Percentiles rank a stretch among this genome's conserved stretches.
These are phyloP conservation scores for Drosophila teissieri DNA, from an alignment of 1,140 invertebrate species.

Conservation along the genomic window DNA sequence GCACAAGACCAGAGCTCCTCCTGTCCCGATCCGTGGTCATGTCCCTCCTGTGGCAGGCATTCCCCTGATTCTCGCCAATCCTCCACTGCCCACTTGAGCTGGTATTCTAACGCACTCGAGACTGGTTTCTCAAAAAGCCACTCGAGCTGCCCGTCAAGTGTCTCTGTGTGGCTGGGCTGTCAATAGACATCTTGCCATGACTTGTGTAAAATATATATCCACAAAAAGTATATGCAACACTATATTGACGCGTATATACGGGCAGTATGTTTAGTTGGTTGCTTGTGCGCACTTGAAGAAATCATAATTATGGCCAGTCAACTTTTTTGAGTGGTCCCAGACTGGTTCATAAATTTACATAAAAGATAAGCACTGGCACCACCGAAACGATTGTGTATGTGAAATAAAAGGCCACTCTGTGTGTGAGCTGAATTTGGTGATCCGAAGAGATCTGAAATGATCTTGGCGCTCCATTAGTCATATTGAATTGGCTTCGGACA, in stretches of 20 bases:
- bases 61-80: not conserved
- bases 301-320: conserved; percentile 82
- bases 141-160: conserved; percentile 77
- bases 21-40: conserved; percentile 22
- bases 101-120: conserved; percentile 75
- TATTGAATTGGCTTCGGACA: conserved; percentile 46
- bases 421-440: conserved; percentile 25
- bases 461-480: conserved; percentile 51
- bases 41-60: not conserved
- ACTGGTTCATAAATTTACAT: conserved; percentile 62
- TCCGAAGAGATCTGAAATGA: conserved; percentile 41
- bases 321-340: conserved; percentile 45
- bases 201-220: conserved; percentile 69
- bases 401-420: conserved; percentile 10
- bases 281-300: conserved; percentile 59
- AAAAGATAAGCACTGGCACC: conserved; percentile 56
- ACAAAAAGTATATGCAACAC: conserved; percentile 13
- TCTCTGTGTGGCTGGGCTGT: conserved; percentile 60
- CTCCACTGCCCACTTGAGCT: conserved; percentile 61
- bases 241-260: conserved; percentile 8
- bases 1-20: conserved; percentile 18
- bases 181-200: conserved; percentile 71
- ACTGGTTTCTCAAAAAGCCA: conserved; percentile 81
- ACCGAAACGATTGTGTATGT: conserved; percentile 18
- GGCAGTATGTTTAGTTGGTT: conserved; percentile 13